These are phyloP conservation scores for Idaea dimidiata DNA, from an alignment of 2,888 invertebrate species.

Conservation along the genomic window DNA sequence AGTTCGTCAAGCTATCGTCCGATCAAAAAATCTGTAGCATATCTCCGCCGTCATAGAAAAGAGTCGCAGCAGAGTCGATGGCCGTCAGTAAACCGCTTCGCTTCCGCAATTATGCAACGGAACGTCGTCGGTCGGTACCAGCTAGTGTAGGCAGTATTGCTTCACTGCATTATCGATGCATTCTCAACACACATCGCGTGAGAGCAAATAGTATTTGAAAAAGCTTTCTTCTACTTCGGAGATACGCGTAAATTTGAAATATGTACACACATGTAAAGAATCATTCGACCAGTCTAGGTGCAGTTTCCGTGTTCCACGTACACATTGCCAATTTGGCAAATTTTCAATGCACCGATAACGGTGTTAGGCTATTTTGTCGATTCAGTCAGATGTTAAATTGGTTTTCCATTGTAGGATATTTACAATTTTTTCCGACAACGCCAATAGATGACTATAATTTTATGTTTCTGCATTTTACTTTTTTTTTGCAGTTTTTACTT, in stretches of 20 bases:
- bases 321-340: slow-evolving; percentile 62
- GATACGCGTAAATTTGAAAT: background rate
- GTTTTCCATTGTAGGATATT: slow-evolving; percentile 14
- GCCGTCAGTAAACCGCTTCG: slow-evolving; percentile 37
- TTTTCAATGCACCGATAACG: slow-evolving; percentile 53
- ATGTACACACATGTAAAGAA: slow-evolving; percentile 20
- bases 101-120: slow-evolving; percentile 67
- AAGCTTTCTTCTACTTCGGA: slow-evolving; percentile 7
- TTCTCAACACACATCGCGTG: slow-evolving; percentile 18
- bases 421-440: slow-evolving; percentile 5
- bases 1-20: background rate
- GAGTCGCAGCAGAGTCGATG: slow-evolving; percentile 39
- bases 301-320: slow-evolving; percentile 49
- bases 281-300: slow-evolving; percentile 33
- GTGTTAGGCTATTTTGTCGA: slow-evolving; percentile 36
- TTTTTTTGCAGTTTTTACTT: slow-evolving; percentile 10
- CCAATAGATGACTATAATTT: background rate
- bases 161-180: slow-evolving; percentile 40
- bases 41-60: too few species aligned
- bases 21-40: background rate
- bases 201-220: slow-evolving; percentile 9
- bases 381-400: slow-evolving; percentile 19
- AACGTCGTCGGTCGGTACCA: slow-evolving; percentile 56
- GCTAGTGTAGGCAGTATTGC: slow-evolving; percentile 33
- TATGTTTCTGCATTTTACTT: background rate